Conservation (phyloP, 2,888 invertebrate genomes). For the Frankliniella fusca region DNA sequence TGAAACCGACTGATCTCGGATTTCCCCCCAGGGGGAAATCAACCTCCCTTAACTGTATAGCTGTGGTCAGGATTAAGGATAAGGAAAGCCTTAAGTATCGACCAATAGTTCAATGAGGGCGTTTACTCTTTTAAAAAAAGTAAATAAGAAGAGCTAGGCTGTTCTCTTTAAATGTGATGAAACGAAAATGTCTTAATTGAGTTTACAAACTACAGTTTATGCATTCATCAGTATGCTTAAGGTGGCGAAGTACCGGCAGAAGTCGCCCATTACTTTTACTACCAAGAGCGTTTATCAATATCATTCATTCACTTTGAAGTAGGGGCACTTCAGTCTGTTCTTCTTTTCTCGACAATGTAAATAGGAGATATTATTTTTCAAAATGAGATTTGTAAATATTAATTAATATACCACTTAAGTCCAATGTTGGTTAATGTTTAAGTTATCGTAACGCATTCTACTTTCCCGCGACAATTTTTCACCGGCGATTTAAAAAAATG, state of each 20-base stretch:
- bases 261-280: neutral
- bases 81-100: neutral
- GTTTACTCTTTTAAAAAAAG: neutral
- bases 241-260: neutral
- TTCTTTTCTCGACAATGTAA: neutral
- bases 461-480: too few relatives aligned
- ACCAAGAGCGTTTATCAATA: too few relatives aligned
- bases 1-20: too few relatives aligned
- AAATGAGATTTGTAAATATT: slow-evolving; percentile 4
- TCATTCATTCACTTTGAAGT: too few relatives aligned
- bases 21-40: too few relatives aligned
- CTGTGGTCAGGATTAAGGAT: too few relatives aligned
- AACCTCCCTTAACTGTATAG: too few relatives aligned
- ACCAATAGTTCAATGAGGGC: neutral
- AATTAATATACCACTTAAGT: neutral
- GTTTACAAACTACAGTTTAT: neutral
- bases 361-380: slow-evolving; percentile 10
- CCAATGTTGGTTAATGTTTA: neutral
- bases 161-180: neutral
- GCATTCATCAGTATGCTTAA: neutral
- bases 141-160: neutral
- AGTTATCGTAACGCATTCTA: neutral
- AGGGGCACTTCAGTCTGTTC: too few relatives aligned
- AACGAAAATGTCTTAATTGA: neutral
- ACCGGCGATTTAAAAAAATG: too few relatives aligned